A percentile compares a stretch with the other conserved stretches of the same genome.
Conservation (phyloP, 2,113 vertebrate species). For the Scomber japonicus region DNA sequence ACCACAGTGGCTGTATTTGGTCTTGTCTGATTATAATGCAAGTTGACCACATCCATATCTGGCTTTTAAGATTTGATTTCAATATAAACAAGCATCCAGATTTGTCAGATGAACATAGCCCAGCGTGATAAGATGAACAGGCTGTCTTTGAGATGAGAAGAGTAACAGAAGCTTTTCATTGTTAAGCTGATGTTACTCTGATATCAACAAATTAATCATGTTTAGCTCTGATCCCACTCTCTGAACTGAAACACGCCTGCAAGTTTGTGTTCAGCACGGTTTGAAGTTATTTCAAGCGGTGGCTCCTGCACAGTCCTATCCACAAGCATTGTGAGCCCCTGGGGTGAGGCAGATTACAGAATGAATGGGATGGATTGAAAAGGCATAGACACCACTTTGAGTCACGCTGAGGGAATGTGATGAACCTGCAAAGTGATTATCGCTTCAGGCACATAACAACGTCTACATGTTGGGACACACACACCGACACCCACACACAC, state of each 20-base stretch:
- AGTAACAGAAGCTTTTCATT: background rate
- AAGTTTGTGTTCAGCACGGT: constrained; percentile 24
- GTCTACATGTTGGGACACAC: background rate
- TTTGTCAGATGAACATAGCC: background rate
- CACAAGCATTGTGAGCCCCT: constrained; percentile 45
- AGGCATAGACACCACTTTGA: constrained; percentile 65
- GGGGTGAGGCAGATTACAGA: constrained; percentile 68
- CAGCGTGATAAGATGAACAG: background rate
- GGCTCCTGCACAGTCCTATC: constrained; percentile 23
- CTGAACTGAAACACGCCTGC: constrained; percentile 19
- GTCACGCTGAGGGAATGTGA: constrained; percentile 83
- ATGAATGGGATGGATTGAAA: constrained; percentile 75
- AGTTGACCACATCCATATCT: background rate
- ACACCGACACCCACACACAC: no score
- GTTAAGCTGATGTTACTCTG: background rate
- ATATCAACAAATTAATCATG: background rate
- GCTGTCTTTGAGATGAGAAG: background rate
- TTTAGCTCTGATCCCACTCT: background rate
- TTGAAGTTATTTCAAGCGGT: constrained; percentile 13
- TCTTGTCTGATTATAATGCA: background rate
- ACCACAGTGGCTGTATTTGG: constrained; percentile 29
- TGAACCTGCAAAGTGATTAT: constrained; percentile 81
- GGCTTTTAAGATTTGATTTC: constrained; percentile 23
- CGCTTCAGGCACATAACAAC: constrained; percentile 37
- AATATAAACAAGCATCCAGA: background rate